Evolutionary conservation across 2,888 invertebrate species (phyloP).

Genomic region (Drosophila tanythrix): DNA sequence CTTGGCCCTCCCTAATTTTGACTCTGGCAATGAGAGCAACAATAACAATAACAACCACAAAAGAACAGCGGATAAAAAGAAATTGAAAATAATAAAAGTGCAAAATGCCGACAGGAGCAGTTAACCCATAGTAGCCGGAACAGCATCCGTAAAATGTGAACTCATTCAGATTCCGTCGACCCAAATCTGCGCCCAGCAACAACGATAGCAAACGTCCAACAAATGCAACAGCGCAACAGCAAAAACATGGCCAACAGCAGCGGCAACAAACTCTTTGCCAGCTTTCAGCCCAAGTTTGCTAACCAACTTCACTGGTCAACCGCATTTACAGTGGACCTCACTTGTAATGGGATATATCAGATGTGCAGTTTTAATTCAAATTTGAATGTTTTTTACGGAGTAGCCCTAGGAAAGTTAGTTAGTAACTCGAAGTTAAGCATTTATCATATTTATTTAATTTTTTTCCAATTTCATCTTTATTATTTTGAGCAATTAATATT

Average conservation of each 20-base stretch:
- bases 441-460: background rate
- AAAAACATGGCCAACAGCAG: conserved; percentile 29
- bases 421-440: background rate
- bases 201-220: conserved; percentile 37
- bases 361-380: background rate
- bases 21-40: conserved; percentile 26
- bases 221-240: conserved; percentile 57
- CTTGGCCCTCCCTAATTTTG: conserved; percentile 54
- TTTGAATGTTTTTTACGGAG: background rate
- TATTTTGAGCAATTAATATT: background rate
- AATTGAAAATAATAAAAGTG: conserved; percentile 28
- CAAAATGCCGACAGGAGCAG: conserved; percentile 33
- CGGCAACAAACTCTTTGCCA: conserved; percentile 29
- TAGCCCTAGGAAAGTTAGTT: background rate
- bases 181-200: conserved; percentile 61
- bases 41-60: conserved; percentile 18
- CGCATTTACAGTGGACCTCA: conserved; percentile 31
- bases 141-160: conserved; percentile 48
- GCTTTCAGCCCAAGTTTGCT: conserved; percentile 45
- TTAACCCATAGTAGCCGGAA: conserved; percentile 25
- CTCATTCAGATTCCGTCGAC: conserved; percentile 71
- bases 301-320: conserved; percentile 52
- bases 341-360: conserved; percentile 16
- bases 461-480: background rate
- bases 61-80: conserved; percentile 2